Conservation (phyloP, 2,888 invertebrate species). For the Plusia festucae region DNA sequence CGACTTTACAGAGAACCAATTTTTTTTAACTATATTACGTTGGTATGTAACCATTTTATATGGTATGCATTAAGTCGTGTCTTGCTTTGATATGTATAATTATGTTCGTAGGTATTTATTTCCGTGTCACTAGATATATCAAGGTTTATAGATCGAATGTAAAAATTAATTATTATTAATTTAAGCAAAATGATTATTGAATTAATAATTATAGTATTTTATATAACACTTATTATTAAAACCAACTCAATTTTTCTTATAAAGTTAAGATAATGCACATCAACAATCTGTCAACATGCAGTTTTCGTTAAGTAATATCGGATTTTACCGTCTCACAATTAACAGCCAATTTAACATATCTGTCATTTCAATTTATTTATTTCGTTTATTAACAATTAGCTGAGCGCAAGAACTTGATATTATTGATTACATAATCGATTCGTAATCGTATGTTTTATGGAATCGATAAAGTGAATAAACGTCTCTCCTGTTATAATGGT, state of each 20-base stretch:
- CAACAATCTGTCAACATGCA: slow-evolving; percentile 36
- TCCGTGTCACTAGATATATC: too few relatives aligned
- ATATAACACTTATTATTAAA: too few relatives aligned
- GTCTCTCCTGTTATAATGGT: slow-evolving; percentile 29
- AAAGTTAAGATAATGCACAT: slow-evolving; percentile 19
- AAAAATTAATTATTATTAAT: too few relatives aligned
- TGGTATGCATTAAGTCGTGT: background rate
- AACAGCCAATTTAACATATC: slow-evolving; percentile 45
- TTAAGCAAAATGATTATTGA: too few relatives aligned
- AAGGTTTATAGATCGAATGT: too few relatives aligned
- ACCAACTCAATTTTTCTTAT: too few relatives aligned
- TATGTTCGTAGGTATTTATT: background rate
- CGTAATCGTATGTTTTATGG: slow-evolving; percentile 46
- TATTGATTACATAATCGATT: slow-evolving; percentile 38
- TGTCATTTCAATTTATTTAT: slow-evolving; percentile 28
- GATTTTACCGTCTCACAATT: slow-evolving; percentile 24
- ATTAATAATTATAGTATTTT: too few relatives aligned
- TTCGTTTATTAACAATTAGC: slow-evolving; percentile 22
- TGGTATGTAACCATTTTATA: background rate
- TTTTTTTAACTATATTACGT: too few relatives aligned
- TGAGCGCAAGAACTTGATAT: slow-evolving; percentile 18
- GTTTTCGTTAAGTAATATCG: slow-evolving; percentile 29
- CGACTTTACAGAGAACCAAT: too few relatives aligned
- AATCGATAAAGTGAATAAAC: slow-evolving; percentile 60
- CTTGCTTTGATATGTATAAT: background rate